Evolutionary conservation across 2,797 vertebrate genomes (phyloP).

Genomic region (Echeneis naucrates): DNA sequence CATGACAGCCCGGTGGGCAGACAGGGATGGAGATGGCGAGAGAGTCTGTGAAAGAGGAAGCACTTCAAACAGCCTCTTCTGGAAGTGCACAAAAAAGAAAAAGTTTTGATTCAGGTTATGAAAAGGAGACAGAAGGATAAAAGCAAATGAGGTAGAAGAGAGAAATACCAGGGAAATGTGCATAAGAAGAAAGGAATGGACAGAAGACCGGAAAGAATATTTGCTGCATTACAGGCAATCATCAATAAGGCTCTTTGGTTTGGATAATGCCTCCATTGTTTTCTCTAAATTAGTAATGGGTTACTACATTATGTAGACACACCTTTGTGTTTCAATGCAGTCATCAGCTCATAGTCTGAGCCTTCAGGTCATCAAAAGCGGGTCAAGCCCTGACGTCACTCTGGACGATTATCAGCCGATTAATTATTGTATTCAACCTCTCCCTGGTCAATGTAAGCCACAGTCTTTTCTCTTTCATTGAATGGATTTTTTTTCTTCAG

Average conservation of each 20-base stretch:
- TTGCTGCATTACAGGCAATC: conserved; percentile 20
- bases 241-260: not conserved
- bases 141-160: not conserved
- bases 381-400: conserved; percentile 59
- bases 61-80: conserved; percentile 25
- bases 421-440: conserved; percentile 48
- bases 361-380: conserved; percentile 51
- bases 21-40: conserved; percentile 18
- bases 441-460: not conserved
- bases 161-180: not conserved
- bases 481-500: no score
- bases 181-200: conserved; percentile 11
- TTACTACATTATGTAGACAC: not conserved
- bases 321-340: conserved; percentile 10
- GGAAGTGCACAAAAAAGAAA: conserved; percentile 23
- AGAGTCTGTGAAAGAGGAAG: conserved; percentile 30
- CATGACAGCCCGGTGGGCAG: conserved; percentile 24
- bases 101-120: not conserved
- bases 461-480: not conserved
- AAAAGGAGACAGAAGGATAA: conserved; percentile 4
- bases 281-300: not conserved
- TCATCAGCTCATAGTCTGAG: not conserved
- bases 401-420: conserved; percentile 50
- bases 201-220: conserved; percentile 2
- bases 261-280: not conserved